Conservation (phyloP, 2,113 vertebrate species). For the Sapajus apella region DNA sequence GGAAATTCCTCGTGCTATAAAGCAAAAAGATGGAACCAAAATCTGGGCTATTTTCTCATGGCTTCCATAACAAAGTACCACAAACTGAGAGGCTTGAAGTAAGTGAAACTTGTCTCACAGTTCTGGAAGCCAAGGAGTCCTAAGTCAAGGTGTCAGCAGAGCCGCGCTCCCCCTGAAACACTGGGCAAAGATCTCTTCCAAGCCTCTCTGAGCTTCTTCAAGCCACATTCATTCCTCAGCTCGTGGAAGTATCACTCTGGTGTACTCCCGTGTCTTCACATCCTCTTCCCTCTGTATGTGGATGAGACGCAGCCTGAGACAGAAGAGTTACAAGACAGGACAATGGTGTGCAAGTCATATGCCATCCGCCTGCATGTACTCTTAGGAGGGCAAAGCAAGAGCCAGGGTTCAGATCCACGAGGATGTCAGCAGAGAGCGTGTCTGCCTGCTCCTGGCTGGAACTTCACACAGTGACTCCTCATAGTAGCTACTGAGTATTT, state of each 20-base stretch:
- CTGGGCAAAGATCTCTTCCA: neutral
- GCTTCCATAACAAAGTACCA: neutral
- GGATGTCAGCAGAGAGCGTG: fast-evolving
- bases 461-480: neutral
- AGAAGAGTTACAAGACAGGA: neutral
- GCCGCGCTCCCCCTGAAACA: fast-evolving
- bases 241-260: fast-evolving
- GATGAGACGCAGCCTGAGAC: neutral
- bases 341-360: neutral
- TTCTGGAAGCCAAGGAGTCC: neutral
- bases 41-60: neutral
- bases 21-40: neutral
- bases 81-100: neutral
- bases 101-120: neutral
- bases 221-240: neutral
- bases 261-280: neutral
- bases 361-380: neutral
- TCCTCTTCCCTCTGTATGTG: neutral
- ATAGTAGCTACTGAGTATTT: fast-evolving
- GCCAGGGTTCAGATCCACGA: fast-evolving
- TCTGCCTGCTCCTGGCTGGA: neutral
- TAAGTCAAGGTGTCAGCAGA: neutral
- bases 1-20: neutral
- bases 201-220: neutral
- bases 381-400: neutral